Evolutionary conservation across 2,113 vertebrate genomes (phyloP).

Genomic region (Neodon shergylaensis): DNA sequence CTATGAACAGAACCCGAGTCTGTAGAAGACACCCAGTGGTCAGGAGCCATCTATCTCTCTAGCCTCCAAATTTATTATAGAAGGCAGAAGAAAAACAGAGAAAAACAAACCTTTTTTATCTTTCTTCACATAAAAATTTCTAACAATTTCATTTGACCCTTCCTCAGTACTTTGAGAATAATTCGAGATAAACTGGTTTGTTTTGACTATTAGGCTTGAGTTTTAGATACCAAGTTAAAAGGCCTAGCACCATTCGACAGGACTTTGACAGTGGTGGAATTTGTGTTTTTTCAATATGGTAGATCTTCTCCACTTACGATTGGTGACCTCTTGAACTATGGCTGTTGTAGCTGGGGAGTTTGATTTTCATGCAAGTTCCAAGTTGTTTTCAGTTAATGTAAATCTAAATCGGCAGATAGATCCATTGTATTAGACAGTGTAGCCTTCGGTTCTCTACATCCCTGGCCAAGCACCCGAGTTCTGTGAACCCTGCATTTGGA

Average conservation of each 20-base stretch:
- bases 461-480: neutral
- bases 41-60: neutral
- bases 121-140: conserved; percentile 19
- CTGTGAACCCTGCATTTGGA: neutral
- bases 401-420: neutral
- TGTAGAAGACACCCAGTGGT: neutral
- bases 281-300: neutral
- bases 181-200: neutral
- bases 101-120: neutral
- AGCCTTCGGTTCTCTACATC: neutral
- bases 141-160: neutral
- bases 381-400: conserved; percentile 23
- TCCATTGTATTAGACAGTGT: neutral
- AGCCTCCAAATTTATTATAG: neutral
- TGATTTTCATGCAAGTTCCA: neutral
- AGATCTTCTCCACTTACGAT: neutral
- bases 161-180: neutral
- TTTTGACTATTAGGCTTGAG: neutral
- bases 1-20: neutral
- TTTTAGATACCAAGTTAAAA: neutral
- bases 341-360: neutral
- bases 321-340: neutral
- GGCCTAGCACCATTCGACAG: neutral
- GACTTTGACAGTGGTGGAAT: neutral
- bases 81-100: neutral